A percentile compares a stretch with the other conserved stretches of the same genome.
These are phyloP conservation scores for Hermetia illucens DNA, from an alignment of 1,140 invertebrate species.

Conservation along the genomic window DNA sequence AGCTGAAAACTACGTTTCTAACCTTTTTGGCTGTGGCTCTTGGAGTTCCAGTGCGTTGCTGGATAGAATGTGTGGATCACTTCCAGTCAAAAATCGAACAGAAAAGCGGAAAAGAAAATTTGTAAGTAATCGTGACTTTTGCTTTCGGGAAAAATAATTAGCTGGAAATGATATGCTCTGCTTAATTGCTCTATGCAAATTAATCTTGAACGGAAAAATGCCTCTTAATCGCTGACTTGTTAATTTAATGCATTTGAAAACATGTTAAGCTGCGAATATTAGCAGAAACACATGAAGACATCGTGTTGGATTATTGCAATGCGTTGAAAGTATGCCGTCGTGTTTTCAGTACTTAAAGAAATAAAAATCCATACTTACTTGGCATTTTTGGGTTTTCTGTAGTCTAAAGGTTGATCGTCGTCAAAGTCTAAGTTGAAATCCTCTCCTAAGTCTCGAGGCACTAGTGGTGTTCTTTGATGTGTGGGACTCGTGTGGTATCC, in stretches of 20 bases:
- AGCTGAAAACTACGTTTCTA: constrained; percentile 10
- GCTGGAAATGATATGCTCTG: too few species aligned
- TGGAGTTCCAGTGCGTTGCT: constrained; percentile 23
- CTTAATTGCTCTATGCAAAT: too few species aligned
- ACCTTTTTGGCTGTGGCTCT: constrained; percentile 26
- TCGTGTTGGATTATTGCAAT: too few species aligned
- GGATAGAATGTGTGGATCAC: constrained; percentile 13
- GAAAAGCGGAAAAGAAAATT: neutral
- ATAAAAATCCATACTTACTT: constrained; percentile 50
- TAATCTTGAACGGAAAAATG: too few species aligned
- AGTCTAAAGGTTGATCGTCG: constrained; percentile 30
- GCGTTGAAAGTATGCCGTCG: too few species aligned
- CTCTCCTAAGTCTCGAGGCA: constrained; percentile 40
- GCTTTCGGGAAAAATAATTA: too few species aligned
- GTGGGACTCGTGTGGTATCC: constrained; percentile 76
- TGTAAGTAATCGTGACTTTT: too few species aligned
- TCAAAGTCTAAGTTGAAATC: constrained; percentile 35
- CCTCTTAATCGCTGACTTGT: too few species aligned
- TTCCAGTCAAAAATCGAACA: neutral
- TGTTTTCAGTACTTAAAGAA: too few species aligned
- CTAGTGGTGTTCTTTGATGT: constrained; percentile 47
- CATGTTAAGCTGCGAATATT: neutral
- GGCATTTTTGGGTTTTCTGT: constrained; percentile 61
- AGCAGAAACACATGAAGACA: too few species aligned
- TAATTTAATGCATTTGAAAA: too few species aligned